Evolutionary conservation across 64 coral and sea anemone genomes (phyloP), one percentile per base, ranked within the genome.

Genomic region (Montipora efflorescens): DNA sequence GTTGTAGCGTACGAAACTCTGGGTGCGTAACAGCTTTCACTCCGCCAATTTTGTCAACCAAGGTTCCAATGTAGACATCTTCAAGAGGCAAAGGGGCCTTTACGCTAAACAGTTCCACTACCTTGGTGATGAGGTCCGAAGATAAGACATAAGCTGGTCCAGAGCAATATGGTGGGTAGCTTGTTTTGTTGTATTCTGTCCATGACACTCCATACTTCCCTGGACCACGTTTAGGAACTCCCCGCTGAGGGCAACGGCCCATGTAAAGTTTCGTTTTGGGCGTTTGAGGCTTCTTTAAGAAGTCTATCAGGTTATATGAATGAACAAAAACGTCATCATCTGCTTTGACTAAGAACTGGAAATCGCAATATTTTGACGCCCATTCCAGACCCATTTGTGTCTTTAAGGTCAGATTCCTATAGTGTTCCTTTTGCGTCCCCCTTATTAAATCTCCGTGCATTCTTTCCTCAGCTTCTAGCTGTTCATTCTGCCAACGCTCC

Each of bases 271-370:
- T 87, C 3, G 44, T 50, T 3, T 21, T 68, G 7, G 84, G 84
- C 14, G 67, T 53, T 3, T 47, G 11, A 13, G 11, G 36, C 7
- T 73, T 46, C 0, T 6, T 10, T 45, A 87, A 51, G n/a, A 50
- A 87, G 16, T 75, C 47, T 5, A 70, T 9, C 68, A 87, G 51
- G 21, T 49, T 72, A 22, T 50, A n/a, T 12, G 18, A 12, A 43
- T 87, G 72, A 25, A 87, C 67, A 74, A 71, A 87, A 47, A 72
- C 46, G 45, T 87, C 74, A 74, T 87, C 84, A 16, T 87, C 84
- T 0, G 47, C 49, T 87, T 87, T 87, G 13, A 87, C n/a, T 13
- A 87, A 61, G n/a, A 22, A 87, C 3, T 25, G 84, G 44, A 87
- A 87, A 8, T 43, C 45, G 46, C 84, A 87, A 15, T 12, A 87